A percentile compares a stretch with the other conserved stretches of the same genome.
phyloP scores from a whole-genome alignment of 2,797 vertebrate species.

The Aythya fuligula region DNA sequence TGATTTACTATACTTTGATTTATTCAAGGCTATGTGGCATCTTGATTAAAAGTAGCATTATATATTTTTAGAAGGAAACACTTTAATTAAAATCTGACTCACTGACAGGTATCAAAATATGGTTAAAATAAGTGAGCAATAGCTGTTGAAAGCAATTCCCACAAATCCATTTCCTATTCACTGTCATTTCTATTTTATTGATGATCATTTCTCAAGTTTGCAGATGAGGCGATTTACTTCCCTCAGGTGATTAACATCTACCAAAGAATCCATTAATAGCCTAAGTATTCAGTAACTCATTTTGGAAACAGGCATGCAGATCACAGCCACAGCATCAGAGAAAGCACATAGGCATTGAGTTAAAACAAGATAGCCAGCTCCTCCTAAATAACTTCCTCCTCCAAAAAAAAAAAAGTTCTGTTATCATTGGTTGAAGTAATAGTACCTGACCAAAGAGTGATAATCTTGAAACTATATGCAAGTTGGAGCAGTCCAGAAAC shows the following conservation, averaged over 20 bases:
- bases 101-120: not conserved
- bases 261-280: not conserved
- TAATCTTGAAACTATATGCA: not conserved
- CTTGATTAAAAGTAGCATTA: slow-evolving; percentile 1
- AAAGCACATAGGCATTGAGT: accelerated
- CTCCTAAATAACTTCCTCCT: not conserved
- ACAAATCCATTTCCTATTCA: not conserved
- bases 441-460: not conserved
- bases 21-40: not conserved
- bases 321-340: not conserved
- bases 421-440: not conserved
- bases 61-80: not conserved
- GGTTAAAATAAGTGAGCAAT: not conserved
- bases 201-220: not conserved
- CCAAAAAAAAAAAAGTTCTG: not conserved
- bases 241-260: not conserved
- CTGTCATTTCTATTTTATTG: not conserved
- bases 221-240: not conserved
- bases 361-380: not conserved
- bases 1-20: not conserved
- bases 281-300: not conserved
- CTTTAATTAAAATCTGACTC: slow-evolving; percentile 36
- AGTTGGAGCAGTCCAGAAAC: not conserved
- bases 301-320: not conserved
- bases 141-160: not conserved